These are phyloP conservation scores for Sweltsa coloradensis DNA, from an alignment of 1,140 invertebrate genomes.

Conservation along the genomic window DNA sequence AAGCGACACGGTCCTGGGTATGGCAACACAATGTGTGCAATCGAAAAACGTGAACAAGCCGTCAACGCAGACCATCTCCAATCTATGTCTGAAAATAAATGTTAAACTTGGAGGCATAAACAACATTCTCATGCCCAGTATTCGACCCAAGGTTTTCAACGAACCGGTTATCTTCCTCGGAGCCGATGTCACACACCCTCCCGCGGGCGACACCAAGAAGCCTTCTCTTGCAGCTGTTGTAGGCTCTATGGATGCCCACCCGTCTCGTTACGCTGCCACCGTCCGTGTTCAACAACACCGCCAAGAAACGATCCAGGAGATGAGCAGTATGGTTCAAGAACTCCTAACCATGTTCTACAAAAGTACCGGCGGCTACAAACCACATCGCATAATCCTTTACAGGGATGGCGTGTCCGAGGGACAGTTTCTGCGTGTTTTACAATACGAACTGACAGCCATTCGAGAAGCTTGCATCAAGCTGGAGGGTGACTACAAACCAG, in stretches of 20 bases:
- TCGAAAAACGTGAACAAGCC: constrained; percentile 99
- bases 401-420: constrained; percentile 95
- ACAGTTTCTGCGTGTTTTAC: constrained; percentile 78
- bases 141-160: constrained; percentile 93
- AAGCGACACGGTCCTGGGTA: constrained; percentile 95
- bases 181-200: constrained; percentile 98
- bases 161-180: constrained; percentile 99
- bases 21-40: constrained; percentile 99
- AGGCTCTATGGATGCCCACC: constrained; percentile 99
- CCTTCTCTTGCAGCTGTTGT: constrained; percentile 98
- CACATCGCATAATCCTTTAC: constrained; percentile 94
- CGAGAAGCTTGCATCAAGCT: constrained; percentile 97
- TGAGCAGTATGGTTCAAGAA: constrained; percentile 96
- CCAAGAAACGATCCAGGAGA: constrained; percentile 97
- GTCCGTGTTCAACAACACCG: constrained; percentile 97
- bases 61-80: constrained; percentile 97
- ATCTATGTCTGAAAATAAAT: constrained; percentile 99
- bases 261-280: constrained; percentile 95
- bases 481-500: constrained; percentile 95
- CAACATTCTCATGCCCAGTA: constrained; percentile 93
- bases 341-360: constrained; percentile 94
- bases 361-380: constrained; percentile 86
- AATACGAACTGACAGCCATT: constrained; percentile 94
- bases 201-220: constrained; percentile 97
- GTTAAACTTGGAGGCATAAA: constrained; percentile 99